Base-by-base conservation (phyloP, 2,113 vertebrate species). In the Hyperopisus bebe region DNA sequence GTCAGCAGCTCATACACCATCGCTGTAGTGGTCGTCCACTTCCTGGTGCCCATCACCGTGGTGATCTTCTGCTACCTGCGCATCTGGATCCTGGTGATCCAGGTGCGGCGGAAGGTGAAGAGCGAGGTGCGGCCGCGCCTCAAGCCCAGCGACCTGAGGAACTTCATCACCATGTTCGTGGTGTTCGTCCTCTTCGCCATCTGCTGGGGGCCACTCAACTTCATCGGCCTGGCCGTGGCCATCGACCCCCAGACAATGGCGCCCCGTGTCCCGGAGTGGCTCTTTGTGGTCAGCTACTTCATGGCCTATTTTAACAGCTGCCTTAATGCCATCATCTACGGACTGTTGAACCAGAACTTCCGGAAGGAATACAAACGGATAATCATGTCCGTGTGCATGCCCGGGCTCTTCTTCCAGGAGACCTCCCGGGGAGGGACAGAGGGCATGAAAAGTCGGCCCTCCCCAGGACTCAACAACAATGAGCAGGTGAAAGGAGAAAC, bases 231-330 rank as follows among this genome's bases (percentile, higher is more conserved):
- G 7, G 94, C 95, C 7, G 95, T 97, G 88, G 95, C 96, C 86
- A 95, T 97, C 0, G 91, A 95, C 87, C 97, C 97, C 2, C 90
- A 89, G 0, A 91, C 92, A 51, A 94, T 97, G 91, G 96, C 95
- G n/a, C 95, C 96, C 58, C 94, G 92, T 90, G 94, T 98, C 89
- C 96, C 97, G 0, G 95, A 97, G 77, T 96, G 95, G 94, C 92
- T 97, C 27, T 97, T 97, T 31, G 94, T 97, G 42, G 87, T 95
- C 39, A 97, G 96, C 90, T 97, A 96, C 92, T 96, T 97, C 91
- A 96, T 97, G 96, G 97, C 96, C 70, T 97, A 97, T 91, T 97
- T 97, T 92, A 97, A 97, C 92, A 97, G 96, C 92, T 97, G 96
- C 95, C 96, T 97, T 93, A 97, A 97, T 5, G 96, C 97, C 89